These are phyloP conservation scores for Caenorhabditis panamensis DNA, from an alignment of 2,888 invertebrate genomes.

Conservation along the genomic window DNA sequence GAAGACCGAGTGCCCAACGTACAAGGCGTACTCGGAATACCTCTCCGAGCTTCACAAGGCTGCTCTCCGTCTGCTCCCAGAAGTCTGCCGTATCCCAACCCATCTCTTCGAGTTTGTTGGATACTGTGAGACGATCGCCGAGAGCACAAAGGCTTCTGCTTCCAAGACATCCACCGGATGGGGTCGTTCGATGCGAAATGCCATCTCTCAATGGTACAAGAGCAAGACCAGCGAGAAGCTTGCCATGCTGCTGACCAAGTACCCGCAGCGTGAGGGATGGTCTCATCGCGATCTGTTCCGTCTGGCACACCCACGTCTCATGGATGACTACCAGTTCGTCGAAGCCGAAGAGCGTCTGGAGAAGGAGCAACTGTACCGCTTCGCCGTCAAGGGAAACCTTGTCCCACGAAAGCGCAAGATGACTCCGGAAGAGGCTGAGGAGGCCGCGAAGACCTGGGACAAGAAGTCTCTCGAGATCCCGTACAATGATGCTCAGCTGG, in stretches of 20 bases:
- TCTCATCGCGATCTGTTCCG: slow-evolving; percentile 87
- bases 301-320: slow-evolving; percentile 76
- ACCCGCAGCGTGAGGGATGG: slow-evolving; percentile 86
- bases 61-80: slow-evolving; percentile 73
- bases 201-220: slow-evolving; percentile 85
- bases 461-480: slow-evolving; percentile 15
- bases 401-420: slow-evolving; percentile 29
- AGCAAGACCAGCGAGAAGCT: slow-evolving; percentile 85
- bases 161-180: slow-evolving; percentile 82
- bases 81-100: slow-evolving; percentile 85
- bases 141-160: slow-evolving; percentile 54
- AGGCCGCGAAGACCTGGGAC: slow-evolving; percentile 12
- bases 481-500: slow-evolving; percentile 60
- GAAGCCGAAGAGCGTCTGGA: slow-evolving; percentile 62
- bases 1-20: slow-evolving; percentile 62
- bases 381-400: slow-evolving; percentile 68
- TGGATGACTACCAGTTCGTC: neutral
- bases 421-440: slow-evolving; percentile 5
- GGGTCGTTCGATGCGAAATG: slow-evolving; percentile 86
- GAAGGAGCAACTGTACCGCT: slow-evolving; percentile 74
- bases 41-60: slow-evolving; percentile 63
- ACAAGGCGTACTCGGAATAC: slow-evolving; percentile 61
- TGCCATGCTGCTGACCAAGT: slow-evolving; percentile 85
- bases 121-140: slow-evolving; percentile 84
- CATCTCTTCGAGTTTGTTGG: slow-evolving; percentile 86